Base-by-base conservation (phyloP, 2,888 invertebrate genomes). In the Apotomis turbidana region DNA sequence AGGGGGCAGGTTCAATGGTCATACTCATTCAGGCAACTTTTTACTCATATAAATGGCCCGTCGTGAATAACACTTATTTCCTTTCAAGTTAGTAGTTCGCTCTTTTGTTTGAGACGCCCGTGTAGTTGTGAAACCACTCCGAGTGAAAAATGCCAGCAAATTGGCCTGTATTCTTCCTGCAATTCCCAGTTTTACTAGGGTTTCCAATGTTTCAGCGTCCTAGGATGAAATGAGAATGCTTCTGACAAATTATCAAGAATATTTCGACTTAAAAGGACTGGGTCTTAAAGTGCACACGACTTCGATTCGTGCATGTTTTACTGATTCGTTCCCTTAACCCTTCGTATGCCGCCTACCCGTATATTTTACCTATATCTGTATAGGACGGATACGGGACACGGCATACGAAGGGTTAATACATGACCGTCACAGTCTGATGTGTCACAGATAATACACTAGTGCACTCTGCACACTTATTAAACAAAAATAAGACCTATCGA, bases 21-120 rank as follows among this genome's bases (percentile, higher is more conserved):
- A 85, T 83, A 83, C 85, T 87, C 87, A 84, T 85, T 87, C 87
- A 84, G 82, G 85, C 85, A 86, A 85, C 81, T 87, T 82, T 71
- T 82, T 79, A 77, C 81, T 75, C 57, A 75, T 76, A 82, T 78
- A 85, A 85, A 85, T 85, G 81, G 79, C 75, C 74, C 15, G 67
- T 61, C 60, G 71, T 71, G 61, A 71, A 71, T 71, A 67, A 68
- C 61, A 71, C 57, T 71, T 61, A 62, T 71, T 68, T 60, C 64
- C 76, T 76, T 79, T 74, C 73, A 75, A 75, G 70, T 74, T 74
- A 67, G 72, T 58, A 62, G 68, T 72, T 68, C 68, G 71, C 71
- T 75, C 76, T 75, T 75, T 71, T 64, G 60, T 71, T 66, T 68
- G 55, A 64, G 64, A 57, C 58, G 61, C 60, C 57, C 44, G 27